Conservation (phyloP, 2,888 invertebrate species). For the Parnassius glacialis region DNA sequence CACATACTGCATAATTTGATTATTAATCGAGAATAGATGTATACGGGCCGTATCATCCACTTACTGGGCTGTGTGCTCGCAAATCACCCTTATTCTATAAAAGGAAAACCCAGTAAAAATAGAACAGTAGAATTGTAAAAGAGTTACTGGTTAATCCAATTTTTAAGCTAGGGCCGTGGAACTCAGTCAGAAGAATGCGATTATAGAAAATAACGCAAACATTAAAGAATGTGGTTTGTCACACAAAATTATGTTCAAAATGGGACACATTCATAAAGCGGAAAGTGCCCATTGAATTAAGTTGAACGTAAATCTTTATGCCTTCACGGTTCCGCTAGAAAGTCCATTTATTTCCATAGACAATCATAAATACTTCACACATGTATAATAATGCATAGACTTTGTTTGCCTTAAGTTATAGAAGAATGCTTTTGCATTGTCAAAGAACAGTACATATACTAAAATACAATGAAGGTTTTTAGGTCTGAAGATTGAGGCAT, state of each 20-base stretch:
- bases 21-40: too few species aligned
- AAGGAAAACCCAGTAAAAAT: too few species aligned
- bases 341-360: conserved; percentile 15
- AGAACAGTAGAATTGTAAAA: too few species aligned
- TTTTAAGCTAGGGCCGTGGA: too few species aligned
- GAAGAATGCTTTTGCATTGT: conserved; percentile 3
- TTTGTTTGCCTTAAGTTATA: conserved; percentile 8
- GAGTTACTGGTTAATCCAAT: too few species aligned
- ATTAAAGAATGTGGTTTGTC: conserved; percentile 3
- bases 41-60: too few species aligned
- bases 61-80: too few species aligned
- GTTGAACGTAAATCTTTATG: conserved; percentile 1
- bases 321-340: conserved; percentile 14
- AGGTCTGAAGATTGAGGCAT: too few species aligned
- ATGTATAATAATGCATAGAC: conserved; percentile 1
- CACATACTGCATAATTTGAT: too few species aligned
- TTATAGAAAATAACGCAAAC: conserved; percentile 10
- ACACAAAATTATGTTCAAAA: conserved; percentile 6
- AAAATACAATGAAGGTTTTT: too few species aligned
- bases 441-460: not conserved
- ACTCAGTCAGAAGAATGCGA: not conserved
- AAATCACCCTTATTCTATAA: too few species aligned
- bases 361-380: not conserved
- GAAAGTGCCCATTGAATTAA: conserved; percentile 16
- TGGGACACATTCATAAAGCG: conserved; percentile 7